These are phyloP conservation scores for Actinopyga echinites DNA, from an alignment of 53 echinoderm and acorn worm genomes.

Conservation along the genomic window DNA sequence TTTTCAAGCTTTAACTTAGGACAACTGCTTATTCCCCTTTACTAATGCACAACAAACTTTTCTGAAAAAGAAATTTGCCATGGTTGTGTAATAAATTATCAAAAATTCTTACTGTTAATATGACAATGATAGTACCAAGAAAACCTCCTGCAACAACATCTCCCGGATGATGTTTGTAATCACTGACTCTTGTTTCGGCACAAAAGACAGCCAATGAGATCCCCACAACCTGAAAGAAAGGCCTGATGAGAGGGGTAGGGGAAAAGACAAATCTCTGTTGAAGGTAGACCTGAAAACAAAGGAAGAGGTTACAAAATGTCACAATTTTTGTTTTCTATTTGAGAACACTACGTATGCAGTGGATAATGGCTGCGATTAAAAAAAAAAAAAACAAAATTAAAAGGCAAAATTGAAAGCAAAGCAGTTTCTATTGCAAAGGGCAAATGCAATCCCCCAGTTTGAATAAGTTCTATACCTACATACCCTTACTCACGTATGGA, in stretches of 20 bases:
- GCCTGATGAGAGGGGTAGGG: slow-evolving; percentile 52
- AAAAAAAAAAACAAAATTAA: too few species aligned
- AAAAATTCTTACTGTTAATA: slow-evolving; percentile 61
- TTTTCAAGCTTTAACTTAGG: too few species aligned
- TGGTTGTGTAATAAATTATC: not conserved
- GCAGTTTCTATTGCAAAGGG: too few species aligned
- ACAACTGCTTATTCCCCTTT: too few species aligned
- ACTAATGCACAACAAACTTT: too few species aligned
- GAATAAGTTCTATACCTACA: too few species aligned
- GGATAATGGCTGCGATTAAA: not conserved
- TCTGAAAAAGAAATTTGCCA: too few species aligned
- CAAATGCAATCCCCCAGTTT: too few species aligned
- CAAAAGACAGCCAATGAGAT: slow-evolving; percentile 58
- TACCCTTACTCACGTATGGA: too few species aligned
- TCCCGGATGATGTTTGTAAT: slow-evolving; percentile 82
- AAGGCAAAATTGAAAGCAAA: too few species aligned
- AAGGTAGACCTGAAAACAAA: slow-evolving; percentile 67
- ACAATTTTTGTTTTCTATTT: too few species aligned
- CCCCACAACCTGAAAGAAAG: slow-evolving; percentile 64
- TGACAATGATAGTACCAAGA: slow-evolving; percentile 61
- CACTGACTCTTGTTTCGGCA: slow-evolving; percentile 69
- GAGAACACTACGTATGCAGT: not conserved
- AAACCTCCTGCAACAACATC: slow-evolving; percentile 75
- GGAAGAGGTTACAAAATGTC: not conserved
- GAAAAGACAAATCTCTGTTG: slow-evolving; percentile 77